Conservation (phyloP, 1,140 invertebrate genomes). For the Drosophila equinoxialis region DNA sequence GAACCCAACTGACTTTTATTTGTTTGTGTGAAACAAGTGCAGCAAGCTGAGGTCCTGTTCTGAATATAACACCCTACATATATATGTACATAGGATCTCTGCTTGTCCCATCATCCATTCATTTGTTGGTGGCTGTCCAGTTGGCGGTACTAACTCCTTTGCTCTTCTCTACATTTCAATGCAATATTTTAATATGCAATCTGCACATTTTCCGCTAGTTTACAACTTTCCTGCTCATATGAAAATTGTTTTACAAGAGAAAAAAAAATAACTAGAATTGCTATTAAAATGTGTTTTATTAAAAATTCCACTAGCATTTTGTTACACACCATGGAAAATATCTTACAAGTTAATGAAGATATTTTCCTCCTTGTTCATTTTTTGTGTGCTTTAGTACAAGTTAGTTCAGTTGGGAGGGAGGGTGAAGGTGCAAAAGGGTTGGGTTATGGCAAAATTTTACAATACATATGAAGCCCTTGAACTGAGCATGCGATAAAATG, state of each 20-base stretch:
- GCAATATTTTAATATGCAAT: slow-evolving; percentile 66
- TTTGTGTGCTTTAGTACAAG: neutral
- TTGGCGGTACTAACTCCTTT: slow-evolving; percentile 27
- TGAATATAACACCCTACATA: slow-evolving; percentile 1
- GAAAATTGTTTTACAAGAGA: slow-evolving; percentile 66
- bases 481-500: neutral
- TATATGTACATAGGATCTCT: neutral
- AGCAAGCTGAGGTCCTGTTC: neutral
- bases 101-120: slow-evolving; percentile 7
- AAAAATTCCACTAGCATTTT: slow-evolving; percentile 45
- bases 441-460: neutral
- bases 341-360: slow-evolving; percentile 5
- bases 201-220: slow-evolving; percentile 56
- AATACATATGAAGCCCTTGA: slow-evolving; percentile 1
- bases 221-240: slow-evolving; percentile 60
- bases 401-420: too few relatives aligned
- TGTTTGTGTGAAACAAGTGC: neutral
- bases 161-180: slow-evolving; percentile 2
- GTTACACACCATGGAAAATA: slow-evolving; percentile 2
- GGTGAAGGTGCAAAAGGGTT: neutral
- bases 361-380: slow-evolving; percentile 3
- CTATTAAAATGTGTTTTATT: slow-evolving; percentile 54
- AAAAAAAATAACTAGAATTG: neutral
- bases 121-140: slow-evolving; percentile 39
- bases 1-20: slow-evolving; percentile 5